Percentiles rank a stretch among this genome's conserved stretches.
phyloP scores from a whole-genome alignment of 2,888 invertebrate species.

The Unio pictorum region DNA sequence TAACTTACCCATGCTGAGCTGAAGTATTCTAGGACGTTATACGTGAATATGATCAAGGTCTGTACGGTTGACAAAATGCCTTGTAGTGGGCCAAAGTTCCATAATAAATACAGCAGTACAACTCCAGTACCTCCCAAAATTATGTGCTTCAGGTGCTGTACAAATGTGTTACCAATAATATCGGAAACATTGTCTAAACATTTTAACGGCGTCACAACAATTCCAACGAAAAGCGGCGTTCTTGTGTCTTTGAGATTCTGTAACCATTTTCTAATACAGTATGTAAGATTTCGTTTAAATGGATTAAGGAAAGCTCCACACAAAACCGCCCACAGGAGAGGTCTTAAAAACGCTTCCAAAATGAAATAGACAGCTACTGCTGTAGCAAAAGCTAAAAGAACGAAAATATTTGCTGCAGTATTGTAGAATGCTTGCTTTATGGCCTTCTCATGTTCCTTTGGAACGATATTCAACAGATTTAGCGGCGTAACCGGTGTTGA shows the following conservation, averaged over 20 bases:
- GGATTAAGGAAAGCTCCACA: conserved; percentile 98
- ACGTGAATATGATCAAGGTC: conserved; percentile 51
- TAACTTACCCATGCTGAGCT: conserved; percentile 68
- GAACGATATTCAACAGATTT: conserved; percentile 35
- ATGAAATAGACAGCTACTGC: conserved; percentile 71
- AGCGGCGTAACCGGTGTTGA: conserved; percentile 9
- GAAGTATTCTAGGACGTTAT: conserved; percentile 66
- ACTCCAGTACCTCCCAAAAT: conserved; percentile 71
- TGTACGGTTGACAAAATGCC: conserved; percentile 46
- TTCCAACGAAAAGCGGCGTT: conserved; percentile 73
- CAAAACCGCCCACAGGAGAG: conserved; percentile 94
- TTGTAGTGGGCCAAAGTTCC: conserved; percentile 80
- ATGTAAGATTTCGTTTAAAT: conserved; percentile 87
- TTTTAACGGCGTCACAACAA: conserved; percentile 78
- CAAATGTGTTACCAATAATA: conserved; percentile 81
- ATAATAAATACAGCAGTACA: conserved; percentile 77
- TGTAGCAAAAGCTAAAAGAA: conserved; percentile 78
- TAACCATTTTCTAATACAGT: conserved; percentile 84
- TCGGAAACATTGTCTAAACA: conserved; percentile 84
- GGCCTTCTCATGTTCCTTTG: conserved; percentile 81
- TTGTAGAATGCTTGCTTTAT: conserved; percentile 93
- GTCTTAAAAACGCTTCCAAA: conserved; percentile 92
- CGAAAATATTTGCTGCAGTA: conserved; percentile 85
- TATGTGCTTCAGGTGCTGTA: conserved; percentile 79
- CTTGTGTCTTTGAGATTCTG: conserved; percentile 61